A percentile compares a stretch with the other conserved stretches of the same genome.
Evolutionary conservation across 92 coral and sea anemone species (phyloP).

Genomic region (Heliopora coerulea): DNA sequence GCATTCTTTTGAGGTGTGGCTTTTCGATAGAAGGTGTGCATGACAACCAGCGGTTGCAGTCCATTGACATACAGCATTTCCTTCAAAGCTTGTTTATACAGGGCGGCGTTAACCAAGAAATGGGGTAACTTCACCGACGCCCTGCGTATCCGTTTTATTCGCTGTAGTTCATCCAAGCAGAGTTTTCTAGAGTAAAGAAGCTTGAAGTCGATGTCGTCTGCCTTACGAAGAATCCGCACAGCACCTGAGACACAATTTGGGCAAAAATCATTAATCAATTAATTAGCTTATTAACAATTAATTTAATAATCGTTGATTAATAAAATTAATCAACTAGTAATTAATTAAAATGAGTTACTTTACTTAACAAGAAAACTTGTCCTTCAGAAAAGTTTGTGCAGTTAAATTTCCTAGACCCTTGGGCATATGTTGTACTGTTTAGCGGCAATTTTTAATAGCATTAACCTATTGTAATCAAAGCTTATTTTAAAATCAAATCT

Average conservation of each 20-base stretch:
- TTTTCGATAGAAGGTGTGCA: neutral
- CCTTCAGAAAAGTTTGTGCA: too few species aligned
- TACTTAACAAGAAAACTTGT: too few species aligned
- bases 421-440: too few species aligned
- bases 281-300: too few species aligned
- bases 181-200: slow-evolving; percentile 84
- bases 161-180: slow-evolving; percentile 72
- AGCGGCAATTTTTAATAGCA: too few species aligned
- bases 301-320: too few species aligned
- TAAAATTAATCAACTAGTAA: too few species aligned
- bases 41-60: slow-evolving; percentile 23
- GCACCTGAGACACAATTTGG: slow-evolving; percentile 59
- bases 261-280: too few species aligned
- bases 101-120: slow-evolving; percentile 65
- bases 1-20: neutral
- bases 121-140: slow-evolving; percentile 77
- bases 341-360: too few species aligned
- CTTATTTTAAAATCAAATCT: too few species aligned
- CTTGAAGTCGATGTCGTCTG: slow-evolving; percentile 90
- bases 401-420: too few species aligned
- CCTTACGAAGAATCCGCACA: slow-evolving; percentile 81
- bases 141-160: slow-evolving; percentile 80
- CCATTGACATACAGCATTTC: slow-evolving; percentile 87
- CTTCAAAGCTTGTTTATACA: slow-evolving; percentile 70
- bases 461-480: too few species aligned